These are phyloP conservation scores for Rhodeus uyekii DNA, from an alignment of 2,797 vertebrate genomes.

Conservation along the genomic window DNA sequence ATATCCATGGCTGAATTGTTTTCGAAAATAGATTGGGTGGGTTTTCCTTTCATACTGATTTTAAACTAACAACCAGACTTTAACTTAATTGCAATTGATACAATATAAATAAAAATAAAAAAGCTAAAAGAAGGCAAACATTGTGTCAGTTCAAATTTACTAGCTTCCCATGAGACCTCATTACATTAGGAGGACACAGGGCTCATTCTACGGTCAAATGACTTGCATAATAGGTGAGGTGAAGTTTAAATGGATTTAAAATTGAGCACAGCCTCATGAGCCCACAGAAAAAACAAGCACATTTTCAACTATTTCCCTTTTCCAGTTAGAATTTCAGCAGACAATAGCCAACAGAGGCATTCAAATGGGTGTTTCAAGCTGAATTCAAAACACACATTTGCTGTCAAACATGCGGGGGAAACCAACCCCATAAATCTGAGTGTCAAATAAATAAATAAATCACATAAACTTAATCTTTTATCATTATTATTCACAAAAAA, in stretches of 20 bases:
- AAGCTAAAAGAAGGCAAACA: background rate
- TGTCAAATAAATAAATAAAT: slow-evolving; percentile 10
- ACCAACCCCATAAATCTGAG: background rate
- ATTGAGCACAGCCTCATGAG: background rate
- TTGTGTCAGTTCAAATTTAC: slow-evolving; percentile 1
- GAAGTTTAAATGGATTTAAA: background rate
- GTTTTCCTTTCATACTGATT: background rate
- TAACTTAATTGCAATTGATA: background rate
- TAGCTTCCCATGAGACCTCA: background rate
- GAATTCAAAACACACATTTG: slow-evolving; percentile 12
- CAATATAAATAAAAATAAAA: background rate
- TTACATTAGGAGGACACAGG: background rate
- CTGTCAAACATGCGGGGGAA: background rate
- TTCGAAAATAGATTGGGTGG: background rate
- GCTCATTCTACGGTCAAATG: background rate
- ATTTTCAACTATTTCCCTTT: slow-evolving; percentile 8
- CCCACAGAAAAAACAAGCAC: background rate
- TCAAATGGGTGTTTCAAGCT: slow-evolving; percentile 19
- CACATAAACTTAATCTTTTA: background rate
- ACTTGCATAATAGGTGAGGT: slow-evolving; percentile 18
- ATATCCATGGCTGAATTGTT: background rate
- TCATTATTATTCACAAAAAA: background rate
- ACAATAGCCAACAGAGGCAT: background rate
- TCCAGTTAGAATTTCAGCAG: background rate
- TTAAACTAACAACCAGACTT: background rate